Percentiles rank a stretch among this genome's conserved stretches.
Conservation (phyloP, 2,797 vertebrate genomes). For the Toxotes lorentzi region DNA sequence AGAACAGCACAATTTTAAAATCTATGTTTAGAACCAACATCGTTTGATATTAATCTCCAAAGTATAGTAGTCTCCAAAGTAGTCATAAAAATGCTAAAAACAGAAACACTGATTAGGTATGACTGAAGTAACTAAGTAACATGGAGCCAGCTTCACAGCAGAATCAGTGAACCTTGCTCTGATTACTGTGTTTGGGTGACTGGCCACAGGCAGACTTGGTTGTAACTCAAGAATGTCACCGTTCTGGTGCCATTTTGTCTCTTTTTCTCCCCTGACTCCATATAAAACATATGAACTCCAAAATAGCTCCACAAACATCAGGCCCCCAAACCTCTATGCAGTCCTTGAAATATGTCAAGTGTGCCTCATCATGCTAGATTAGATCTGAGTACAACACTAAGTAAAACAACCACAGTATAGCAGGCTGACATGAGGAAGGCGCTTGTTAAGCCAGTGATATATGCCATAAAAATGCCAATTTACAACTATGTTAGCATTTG, state of each 20-base stretch:
- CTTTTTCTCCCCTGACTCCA: not conserved
- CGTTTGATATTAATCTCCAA: not conserved
- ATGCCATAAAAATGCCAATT: not conserved
- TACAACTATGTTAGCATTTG: not conserved
- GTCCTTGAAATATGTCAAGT: slow-evolving; percentile 15
- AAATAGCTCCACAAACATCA: slow-evolving; percentile 7
- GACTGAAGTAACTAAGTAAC: slow-evolving; percentile 20
- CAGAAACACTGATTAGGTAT: slow-evolving; percentile 16
- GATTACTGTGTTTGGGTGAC: slow-evolving; percentile 45
- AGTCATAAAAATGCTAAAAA: not conserved
- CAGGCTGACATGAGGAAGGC: fast-evolving
- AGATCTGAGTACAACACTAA: slow-evolving; percentile 2
- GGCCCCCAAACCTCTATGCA: not conserved
- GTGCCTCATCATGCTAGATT: not conserved
- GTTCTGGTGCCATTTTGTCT: slow-evolving; percentile 28
- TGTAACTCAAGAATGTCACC: slow-evolving; percentile 43
- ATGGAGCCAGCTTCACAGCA: slow-evolving; percentile 34
- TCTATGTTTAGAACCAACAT: not conserved
- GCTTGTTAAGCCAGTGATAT: not conserved
- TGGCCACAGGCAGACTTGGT: slow-evolving; percentile 32
- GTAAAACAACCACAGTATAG: not conserved
- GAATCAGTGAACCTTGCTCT: slow-evolving; percentile 40
- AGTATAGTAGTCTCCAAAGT: too few relatives aligned
- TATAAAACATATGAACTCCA: slow-evolving; percentile 19
- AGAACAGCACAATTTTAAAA: not conserved